Base-by-base conservation (phyloP, 2,888 invertebrate genomes). In the Pinctada fucata region DNA sequence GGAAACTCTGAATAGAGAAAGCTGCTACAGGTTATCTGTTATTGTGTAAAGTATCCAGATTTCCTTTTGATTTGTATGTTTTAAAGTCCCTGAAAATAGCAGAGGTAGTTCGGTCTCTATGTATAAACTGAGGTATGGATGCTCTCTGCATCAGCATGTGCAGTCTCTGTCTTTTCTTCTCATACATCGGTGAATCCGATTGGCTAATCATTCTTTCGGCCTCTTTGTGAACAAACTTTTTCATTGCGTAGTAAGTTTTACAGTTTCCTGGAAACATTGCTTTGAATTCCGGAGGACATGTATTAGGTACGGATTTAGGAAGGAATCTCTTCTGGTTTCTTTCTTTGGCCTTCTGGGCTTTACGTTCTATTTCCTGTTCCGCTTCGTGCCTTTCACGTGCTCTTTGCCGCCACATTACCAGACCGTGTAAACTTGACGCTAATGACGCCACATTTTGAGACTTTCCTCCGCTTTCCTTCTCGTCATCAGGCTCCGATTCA, bases 81-180 rank as follows among this genome's bases (percentile, higher is more conserved):
- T 13, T 58, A 58, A 77, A 77, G 67, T 77, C 76, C 63, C 72
- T 49, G 50, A 77, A 72, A 51, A 77, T 77, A 8, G 76, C 76
- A 52, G 76, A 77, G 3, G 76, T 77, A 67, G 76, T 72, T 16
- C 50, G 65, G n/a, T 72, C 72, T 65, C 76, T 71, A 16, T 67
- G 49, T 31, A 77, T 72, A 58, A 77, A 66, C 66, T 71, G 72
- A 3, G 76, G 76, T 58, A 77, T 65, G 47, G 50, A 16, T 49
- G 67, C 72, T 67, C 64, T 50, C 49, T 67, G 51, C 49, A 72
- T 77, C 65, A 77, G 51, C 50, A 64, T 77, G 47, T 72, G 63
- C 31, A 77, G 13, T 67, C 70, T 65, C 8, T 58, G 50, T 16
- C 51, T 77, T 31, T 72, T 72, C 48, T 77, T 77, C 45, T 67